Conservation (phyloP, 2,797 vertebrate genomes). For the Hydrocynus forskahlii region DNA sequence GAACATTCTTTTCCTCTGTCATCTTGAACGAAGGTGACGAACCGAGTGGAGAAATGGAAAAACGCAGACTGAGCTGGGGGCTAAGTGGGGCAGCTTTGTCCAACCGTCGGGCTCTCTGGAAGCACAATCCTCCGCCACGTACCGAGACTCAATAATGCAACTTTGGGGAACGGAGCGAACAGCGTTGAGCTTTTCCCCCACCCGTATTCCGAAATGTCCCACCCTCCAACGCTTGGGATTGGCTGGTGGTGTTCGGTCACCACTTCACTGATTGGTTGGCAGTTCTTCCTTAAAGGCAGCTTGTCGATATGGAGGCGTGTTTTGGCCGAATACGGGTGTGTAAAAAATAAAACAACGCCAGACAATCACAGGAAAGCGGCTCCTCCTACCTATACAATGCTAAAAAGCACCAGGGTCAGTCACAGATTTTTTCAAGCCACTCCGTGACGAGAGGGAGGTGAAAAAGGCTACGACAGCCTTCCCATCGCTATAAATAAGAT, state of each 20-base stretch:
- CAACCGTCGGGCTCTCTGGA: slow-evolving; percentile 23
- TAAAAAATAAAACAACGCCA: slow-evolving; percentile 53
- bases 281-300: too few relatives aligned
- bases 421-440: slow-evolving; percentile 44
- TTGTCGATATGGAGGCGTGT: background rate
- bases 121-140: slow-evolving; percentile 58
- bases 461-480: slow-evolving; percentile 26
- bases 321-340: background rate
- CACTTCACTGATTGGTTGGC: background rate
- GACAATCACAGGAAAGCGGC: slow-evolving; percentile 88
- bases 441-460: slow-evolving; percentile 17
- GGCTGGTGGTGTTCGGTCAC: background rate
- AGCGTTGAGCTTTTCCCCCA: background rate
- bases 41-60: slow-evolving; percentile 57
- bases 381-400: slow-evolving; percentile 80
- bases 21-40: slow-evolving; percentile 75
- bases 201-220: background rate
- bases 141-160: slow-evolving; percentile 71
- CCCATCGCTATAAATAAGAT: slow-evolving; percentile 42
- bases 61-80: slow-evolving; percentile 13
- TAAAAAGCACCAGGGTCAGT: slow-evolving; percentile 61
- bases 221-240: background rate
- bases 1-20: slow-evolving; percentile 75
- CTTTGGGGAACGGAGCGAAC: slow-evolving; percentile 64
- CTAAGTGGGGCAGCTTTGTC: slow-evolving; percentile 18